phyloP scores from a whole-genome alignment of 2,113 vertebrate genomes.

The Nymphicus hollandicus region DNA sequence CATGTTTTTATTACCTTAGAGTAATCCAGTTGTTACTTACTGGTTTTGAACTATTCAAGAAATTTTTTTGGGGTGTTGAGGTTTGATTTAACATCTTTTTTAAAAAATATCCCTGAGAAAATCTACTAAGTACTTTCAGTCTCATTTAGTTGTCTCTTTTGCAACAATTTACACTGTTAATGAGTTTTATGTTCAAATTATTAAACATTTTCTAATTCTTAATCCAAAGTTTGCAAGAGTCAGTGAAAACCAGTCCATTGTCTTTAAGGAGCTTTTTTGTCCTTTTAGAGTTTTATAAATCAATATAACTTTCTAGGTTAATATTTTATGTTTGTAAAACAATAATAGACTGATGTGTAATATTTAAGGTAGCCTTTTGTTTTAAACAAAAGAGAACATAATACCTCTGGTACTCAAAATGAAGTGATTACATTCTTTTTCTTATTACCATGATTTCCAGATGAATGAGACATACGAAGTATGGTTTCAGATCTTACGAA shows the following conservation, averaged over 20 bases:
- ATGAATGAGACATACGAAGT: background rate
- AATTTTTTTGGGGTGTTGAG: accelerated
- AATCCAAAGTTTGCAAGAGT: background rate
- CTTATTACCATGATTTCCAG: constrained; percentile 49
- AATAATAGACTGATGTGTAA: background rate
- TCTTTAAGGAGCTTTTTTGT: background rate
- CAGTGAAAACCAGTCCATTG: background rate
- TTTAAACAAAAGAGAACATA: constrained; percentile 6
- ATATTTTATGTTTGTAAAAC: background rate
- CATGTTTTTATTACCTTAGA: background rate
- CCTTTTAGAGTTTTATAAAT: background rate
- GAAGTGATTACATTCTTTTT: constrained; percentile 17
- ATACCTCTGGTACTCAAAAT: constrained; percentile 4
- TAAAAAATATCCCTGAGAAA: background rate
- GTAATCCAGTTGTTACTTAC: background rate
- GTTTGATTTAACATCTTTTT: background rate
- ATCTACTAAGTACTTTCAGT: background rate
- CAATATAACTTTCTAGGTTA: background rate
- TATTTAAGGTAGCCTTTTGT: background rate
- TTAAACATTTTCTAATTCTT: background rate
- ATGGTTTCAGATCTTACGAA: background rate
- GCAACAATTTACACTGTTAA: background rate
- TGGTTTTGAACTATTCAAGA: background rate
- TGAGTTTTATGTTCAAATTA: background rate
- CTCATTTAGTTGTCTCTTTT: background rate